Evolutionary conservation across 2,888 invertebrate species (phyloP).

Genomic region (Altica lythri): DNA sequence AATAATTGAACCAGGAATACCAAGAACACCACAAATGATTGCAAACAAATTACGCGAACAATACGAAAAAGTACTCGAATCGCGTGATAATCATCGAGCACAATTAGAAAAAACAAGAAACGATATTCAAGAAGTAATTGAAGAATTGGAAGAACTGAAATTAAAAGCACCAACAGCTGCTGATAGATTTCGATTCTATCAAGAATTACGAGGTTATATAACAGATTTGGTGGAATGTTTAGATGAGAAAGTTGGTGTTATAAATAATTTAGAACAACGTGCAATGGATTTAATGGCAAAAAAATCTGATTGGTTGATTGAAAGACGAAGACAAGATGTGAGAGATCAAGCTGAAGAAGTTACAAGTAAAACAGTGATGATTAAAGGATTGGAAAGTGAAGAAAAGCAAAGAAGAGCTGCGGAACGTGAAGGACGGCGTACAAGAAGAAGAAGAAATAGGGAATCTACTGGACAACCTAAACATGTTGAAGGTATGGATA

Average conservation of each 20-base stretch:
- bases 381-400: constrained; percentile 64
- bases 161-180: constrained; percentile 70
- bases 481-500: constrained; percentile 82
- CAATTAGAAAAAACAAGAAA: constrained; percentile 57
- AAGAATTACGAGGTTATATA: constrained; percentile 90
- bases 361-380: constrained; percentile 60
- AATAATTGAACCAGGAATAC: constrained; percentile 52
- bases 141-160: constrained; percentile 63
- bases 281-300: constrained; percentile 73
- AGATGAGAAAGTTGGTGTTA: constrained; percentile 86
- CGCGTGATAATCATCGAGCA: constrained; percentile 56
- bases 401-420: constrained; percentile 81
- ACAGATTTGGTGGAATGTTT: constrained; percentile 96
- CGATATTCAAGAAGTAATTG: constrained; percentile 52
- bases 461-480: constrained; percentile 67
- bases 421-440: constrained; percentile 88
- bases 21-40: constrained; percentile 60
- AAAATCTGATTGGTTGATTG: constrained; percentile 75
- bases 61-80: constrained; percentile 48
- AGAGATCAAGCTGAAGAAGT: constrained; percentile 94
- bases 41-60: constrained; percentile 59
- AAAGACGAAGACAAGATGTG: constrained; percentile 87
- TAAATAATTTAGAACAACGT: constrained; percentile 80
- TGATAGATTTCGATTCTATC: constrained; percentile 88
- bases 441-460: constrained; percentile 79